These are phyloP conservation scores for Acleris sparsana DNA, from an alignment of 2,888 invertebrate species.

Conservation along the genomic window DNA sequence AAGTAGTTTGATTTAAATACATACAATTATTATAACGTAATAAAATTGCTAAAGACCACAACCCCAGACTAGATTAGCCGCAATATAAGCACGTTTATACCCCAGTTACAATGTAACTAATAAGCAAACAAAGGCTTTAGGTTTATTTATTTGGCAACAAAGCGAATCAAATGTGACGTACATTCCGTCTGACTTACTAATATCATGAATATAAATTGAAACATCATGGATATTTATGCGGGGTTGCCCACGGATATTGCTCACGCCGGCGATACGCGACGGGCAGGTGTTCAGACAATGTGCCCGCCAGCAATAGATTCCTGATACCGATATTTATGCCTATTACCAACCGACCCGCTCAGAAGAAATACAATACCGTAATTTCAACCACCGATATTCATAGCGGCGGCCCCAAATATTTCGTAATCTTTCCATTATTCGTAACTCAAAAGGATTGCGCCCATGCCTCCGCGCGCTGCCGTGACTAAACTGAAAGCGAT, in stretches of 20 bases:
- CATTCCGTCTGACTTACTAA: conserved; percentile 72
- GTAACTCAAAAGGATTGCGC: conserved; percentile 9
- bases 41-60: too few species aligned
- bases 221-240: conserved; percentile 80
- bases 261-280: conserved; percentile 60
- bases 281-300: conserved; percentile 80
- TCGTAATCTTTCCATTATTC: conserved; percentile 35
- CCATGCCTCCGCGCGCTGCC: conserved; percentile 8
- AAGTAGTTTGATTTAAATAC: too few species aligned
- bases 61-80: too few species aligned
- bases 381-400: conserved; percentile 50
- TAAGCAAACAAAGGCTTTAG: conserved; percentile 37
- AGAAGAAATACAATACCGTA: conserved; percentile 64
- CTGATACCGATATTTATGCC: conserved; percentile 79
- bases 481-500: conserved; percentile 7
- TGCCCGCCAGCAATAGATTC: conserved; percentile 74
- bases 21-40: too few species aligned
- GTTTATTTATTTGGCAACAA: conserved; percentile 72
- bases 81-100: conserved; percentile 40
- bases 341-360: conserved; percentile 71
- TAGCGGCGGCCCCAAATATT: conserved; percentile 40
- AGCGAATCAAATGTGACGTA: conserved; percentile 80
- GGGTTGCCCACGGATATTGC: conserved; percentile 72
- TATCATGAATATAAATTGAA: conserved; percentile 83
- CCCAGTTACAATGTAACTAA: conserved; percentile 38